Base-by-base conservation (phyloP, 1,140 invertebrate genomes). In the Glossosoma conforme region DNA sequence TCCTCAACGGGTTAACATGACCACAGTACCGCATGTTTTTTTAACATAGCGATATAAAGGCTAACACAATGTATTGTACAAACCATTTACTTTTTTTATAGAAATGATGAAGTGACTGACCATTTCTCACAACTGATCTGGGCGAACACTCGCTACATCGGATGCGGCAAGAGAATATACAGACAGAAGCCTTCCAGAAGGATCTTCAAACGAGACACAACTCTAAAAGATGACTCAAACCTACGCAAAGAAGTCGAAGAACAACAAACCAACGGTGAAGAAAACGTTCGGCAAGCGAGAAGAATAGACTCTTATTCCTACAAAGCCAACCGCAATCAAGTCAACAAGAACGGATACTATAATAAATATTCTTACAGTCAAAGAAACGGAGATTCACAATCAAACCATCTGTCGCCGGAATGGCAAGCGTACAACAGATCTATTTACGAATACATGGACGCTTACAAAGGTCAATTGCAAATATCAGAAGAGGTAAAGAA, bases 61-160 rank as follows among this genome's bases (percentile, higher is more conserved):
- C n/a, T n/a, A n/a, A n/a, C n/a, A n/a, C n/a, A n/a, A n/a, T n/a
- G n/a, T n/a, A n/a, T n/a, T n/a, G n/a, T n/a, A n/a, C n/a, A n/a
- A n/a, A n/a, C n/a, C n/a, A n/a, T n/a, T n/a, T n/a, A n/a, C 37
- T n/a, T n/a, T n/a, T n/a, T n/a, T n/a, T n/a, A n/a, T n/a, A n/a
- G n/a, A n/a, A n/a, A n/a, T 21, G 48, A 57, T 28, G 9, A 42
- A 15, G 18, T 46, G 8, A 62, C 61, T 28, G 65, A 61, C n/a
- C 66, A 69, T 38, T 77, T 69, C 47, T 68, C 70, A 0, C 71
- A 75, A 61, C 49, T 76, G 33, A 60, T 74, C 14, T 76, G 73
- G 72, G 72, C 62, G 10, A 64, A 70, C 11, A 70, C 73, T 2
- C 64, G 61, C 13, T 53, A 46, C 19, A 54, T 77, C 15, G 72